Conservation (phyloP, 2,113 vertebrate genomes). For the Malurus alboscapulatus region DNA sequence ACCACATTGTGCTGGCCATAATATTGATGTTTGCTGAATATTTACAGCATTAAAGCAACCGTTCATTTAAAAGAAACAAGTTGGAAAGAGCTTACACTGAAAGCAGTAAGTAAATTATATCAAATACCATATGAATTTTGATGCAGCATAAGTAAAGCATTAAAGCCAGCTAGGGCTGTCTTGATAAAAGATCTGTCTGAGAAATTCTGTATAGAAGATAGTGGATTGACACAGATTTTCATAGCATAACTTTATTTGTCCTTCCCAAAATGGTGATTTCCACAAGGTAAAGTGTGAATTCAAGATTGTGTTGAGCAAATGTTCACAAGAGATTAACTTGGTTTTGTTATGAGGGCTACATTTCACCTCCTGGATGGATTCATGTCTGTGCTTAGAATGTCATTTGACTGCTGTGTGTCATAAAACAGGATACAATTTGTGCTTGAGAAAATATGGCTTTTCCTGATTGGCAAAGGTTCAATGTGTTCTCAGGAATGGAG, state of each 20-base stretch:
- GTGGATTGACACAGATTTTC: neutral
- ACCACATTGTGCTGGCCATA: conserved; percentile 42
- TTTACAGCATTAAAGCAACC: conserved; percentile 37
- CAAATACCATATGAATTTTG: neutral
- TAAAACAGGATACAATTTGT: neutral
- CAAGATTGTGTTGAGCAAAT: neutral
- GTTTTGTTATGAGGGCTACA: neutral
- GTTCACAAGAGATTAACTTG: neutral
- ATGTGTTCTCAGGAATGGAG: neutral
- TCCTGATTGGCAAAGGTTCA: neutral
- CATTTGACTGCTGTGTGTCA: neutral
- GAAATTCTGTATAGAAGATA: neutral
- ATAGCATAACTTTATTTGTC: neutral
- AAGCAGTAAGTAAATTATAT: conserved; percentile 32
- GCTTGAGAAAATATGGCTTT: neutral
- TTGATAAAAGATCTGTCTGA: neutral
- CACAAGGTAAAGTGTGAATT: neutral
- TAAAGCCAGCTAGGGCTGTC: neutral
- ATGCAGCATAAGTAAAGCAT: neutral
- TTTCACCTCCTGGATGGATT: neutral
- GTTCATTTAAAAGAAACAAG: conserved; percentile 40
- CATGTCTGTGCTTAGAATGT: neutral
- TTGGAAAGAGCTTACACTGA: conserved; percentile 23
- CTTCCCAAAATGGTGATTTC: neutral
- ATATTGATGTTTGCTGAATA: conserved; percentile 55